Evolutionary conservation across 1,140 invertebrate species (phyloP).

Genomic region (Wiebesia pumilae): DNA sequence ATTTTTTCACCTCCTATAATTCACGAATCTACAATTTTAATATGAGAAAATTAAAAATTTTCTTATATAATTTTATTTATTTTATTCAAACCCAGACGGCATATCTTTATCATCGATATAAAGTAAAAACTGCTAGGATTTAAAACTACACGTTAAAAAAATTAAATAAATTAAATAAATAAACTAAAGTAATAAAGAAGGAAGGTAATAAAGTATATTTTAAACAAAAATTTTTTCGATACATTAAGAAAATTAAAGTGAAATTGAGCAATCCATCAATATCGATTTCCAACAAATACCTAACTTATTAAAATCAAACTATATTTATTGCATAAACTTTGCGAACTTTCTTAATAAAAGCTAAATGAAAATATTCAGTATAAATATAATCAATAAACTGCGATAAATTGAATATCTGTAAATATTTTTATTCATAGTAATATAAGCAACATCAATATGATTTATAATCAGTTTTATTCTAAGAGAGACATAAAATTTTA

Average conservation of each 20-base stretch:
- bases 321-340: slow-evolving; percentile 10
- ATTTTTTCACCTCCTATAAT: too few relatives aligned
- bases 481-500: too few relatives aligned
- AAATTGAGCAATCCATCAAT: not conserved
- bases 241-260: slow-evolving; percentile 12
- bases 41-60: too few relatives aligned
- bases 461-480: too few relatives aligned
- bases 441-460: not conserved
- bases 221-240: slow-evolving; percentile 11
- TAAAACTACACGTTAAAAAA: not conserved
- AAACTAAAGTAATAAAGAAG: not conserved
- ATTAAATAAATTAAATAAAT: not conserved
- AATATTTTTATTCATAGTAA: slow-evolving; percentile 31
- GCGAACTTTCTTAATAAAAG: slow-evolving; percentile 45
- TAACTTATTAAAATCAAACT: slow-evolving; percentile 46
- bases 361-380: slow-evolving; percentile 23
- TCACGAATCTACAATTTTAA: too few relatives aligned
- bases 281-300: slow-evolving; percentile 44
- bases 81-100: not conserved
- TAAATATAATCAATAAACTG: slow-evolving; percentile 11
- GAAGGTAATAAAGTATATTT: not conserved
- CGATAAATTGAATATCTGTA: not conserved
- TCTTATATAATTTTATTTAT: not conserved
- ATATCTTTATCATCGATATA: not conserved
- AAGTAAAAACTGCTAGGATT: not conserved